Percentiles rank a stretch among this genome's conserved stretches.
These are phyloP conservation scores for Aramus guarauna DNA, from an alignment of 2,113 vertebrate species.

Conservation along the genomic window DNA sequence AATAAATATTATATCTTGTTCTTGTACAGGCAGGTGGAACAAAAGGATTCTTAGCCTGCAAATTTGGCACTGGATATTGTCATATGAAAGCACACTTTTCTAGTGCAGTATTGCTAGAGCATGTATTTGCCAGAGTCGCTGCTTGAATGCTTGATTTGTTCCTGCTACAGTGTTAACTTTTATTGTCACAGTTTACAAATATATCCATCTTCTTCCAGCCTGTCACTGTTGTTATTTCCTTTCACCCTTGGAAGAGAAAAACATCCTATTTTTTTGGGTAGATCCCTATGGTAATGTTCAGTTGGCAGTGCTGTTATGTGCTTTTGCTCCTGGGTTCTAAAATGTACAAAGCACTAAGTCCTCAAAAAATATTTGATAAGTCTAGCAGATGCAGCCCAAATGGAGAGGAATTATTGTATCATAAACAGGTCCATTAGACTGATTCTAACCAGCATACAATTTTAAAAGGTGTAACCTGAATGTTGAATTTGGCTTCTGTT, in stretches of 20 bases:
- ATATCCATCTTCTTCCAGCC: constrained; percentile 38
- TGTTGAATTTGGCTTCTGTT: neutral
- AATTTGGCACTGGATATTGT: neutral
- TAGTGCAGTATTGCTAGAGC: neutral
- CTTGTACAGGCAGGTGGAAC: neutral
- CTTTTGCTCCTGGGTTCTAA: neutral
- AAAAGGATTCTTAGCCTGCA: constrained; percentile 4
- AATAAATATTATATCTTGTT: neutral
- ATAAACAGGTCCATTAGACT: constrained; percentile 10
- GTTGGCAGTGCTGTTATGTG: neutral
- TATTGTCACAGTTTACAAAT: constrained; percentile 65
- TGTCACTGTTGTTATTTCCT: constrained; percentile 46
- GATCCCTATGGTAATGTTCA: constrained; percentile 3
- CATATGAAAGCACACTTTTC: constrained; percentile 5
- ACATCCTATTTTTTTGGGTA: constrained; percentile 17
- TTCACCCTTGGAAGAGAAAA: constrained; percentile 26
- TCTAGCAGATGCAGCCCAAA: constrained; percentile 37
- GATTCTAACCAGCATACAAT: neutral
- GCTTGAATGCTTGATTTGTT: constrained; percentile 52
- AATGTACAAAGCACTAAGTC: neutral
- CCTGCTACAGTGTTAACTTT: constrained; percentile 49
- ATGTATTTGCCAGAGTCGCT: constrained; percentile 41
- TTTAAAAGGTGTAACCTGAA: constrained; percentile 13
- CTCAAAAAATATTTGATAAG: constrained; percentile 23
- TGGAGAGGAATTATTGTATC: constrained; percentile 28